Evolutionary conservation across 2,797 vertebrate genomes (phyloP), one percentile per base, ranked within the genome.

Genomic region (Rachycentron canadum): DNA sequence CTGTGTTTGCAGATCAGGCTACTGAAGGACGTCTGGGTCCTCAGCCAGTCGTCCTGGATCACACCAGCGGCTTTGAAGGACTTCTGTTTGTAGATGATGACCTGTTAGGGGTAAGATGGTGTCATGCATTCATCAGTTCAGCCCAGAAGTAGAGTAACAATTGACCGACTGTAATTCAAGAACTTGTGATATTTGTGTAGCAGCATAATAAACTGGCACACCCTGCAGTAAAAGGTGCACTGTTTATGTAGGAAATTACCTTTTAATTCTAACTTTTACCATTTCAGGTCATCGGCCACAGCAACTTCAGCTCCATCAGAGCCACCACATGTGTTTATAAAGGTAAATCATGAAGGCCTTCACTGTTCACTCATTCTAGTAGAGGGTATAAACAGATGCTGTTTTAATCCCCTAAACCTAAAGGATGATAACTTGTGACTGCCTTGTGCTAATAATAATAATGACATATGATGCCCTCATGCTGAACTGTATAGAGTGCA

Each of bases 291-390:
- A 99, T 99, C 32, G 98, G 98, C 21, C 98, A 99, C 93, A 99
- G 98, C 89, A 99, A 99, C 93, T 99, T 99, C 77, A 99, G 98
- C 84, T 99, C 98, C 72, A 99, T 99, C 92, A 96, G 98, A 83
- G 97, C 98, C 25, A 98, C 98, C 0, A 99, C 97, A 0, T 99
- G 98, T 0, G 97, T 99, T 0, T 99, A 95, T 82, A 98, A 96
- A 97, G 98, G 98, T 99, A 93, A 55, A 36, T 4, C 12, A 40
- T 10, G 41, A 21, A 5, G 0, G 16, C 1, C 9, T 0, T 21
- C 5, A 30, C 14, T 16, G 34, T 28, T 13, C 50, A 2, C 8
- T 55, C 26, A 14, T 52, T 25, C 25, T 13, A 26, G 2, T 52
- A 2, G n/a, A 50, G n/a, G n/a, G 23, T 12, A 12, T 25, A 23